These are phyloP conservation scores for Dicycla oo DNA, from an alignment of 2,888 invertebrate genomes.

Conservation along the genomic window DNA sequence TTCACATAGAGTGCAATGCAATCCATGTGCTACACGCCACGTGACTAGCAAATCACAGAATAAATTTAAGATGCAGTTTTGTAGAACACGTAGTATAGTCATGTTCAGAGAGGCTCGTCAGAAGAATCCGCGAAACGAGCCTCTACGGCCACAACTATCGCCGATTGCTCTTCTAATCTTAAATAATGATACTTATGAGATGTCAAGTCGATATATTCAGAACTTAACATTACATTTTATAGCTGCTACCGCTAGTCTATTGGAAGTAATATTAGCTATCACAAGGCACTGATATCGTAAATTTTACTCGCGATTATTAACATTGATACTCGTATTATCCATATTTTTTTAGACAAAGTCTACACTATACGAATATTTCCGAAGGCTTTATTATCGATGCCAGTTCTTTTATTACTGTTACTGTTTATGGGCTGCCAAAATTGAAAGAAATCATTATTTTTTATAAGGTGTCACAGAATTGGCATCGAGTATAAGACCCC, in stretches of 20 bases:
- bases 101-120: background rate
- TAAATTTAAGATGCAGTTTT: background rate
- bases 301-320: conserved; percentile 47
- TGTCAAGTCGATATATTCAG: conserved; percentile 36
- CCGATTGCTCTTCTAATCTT: background rate
- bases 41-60: conserved; percentile 2
- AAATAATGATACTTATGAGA: conserved; percentile 20
- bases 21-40: background rate
- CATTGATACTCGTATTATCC: conserved; percentile 22
- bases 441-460: no score
- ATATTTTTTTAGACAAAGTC: conserved; percentile 17
- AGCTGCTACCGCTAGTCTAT: conserved; percentile 57
- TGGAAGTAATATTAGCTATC: conserved; percentile 64
- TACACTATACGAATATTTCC: conserved; percentile 8
- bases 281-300: conserved; percentile 76
- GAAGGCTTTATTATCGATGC: conserved; percentile 19
- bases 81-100: background rate
- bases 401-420: background rate
- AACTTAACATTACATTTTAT: conserved; percentile 33
- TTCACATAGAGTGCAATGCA: background rate
- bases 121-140: background rate
- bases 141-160: background rate
- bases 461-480: background rate
- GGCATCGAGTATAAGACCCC: conserved; percentile 3
- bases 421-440: background rate